Base-by-base conservation (phyloP, 2,113 vertebrate genomes). In the Jaculus jaculus region DNA sequence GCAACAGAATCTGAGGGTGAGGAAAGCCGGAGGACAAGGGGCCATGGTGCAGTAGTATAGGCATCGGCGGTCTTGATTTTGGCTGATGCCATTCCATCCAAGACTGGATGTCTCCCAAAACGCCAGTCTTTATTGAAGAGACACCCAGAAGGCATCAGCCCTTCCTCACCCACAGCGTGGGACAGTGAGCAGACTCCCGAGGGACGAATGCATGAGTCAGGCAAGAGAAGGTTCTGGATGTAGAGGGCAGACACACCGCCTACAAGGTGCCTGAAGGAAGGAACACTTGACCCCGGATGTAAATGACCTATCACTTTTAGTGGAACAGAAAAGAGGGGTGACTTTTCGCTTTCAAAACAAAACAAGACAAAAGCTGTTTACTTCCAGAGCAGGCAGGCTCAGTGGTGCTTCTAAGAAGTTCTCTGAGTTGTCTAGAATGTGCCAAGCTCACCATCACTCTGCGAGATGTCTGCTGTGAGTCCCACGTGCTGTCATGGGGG, bases 271-370 rank as follows among this genome's bases (percentile, higher is more conserved):
- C 34, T 66, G 68, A 71, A 65, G 34, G 39, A 37, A 54, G 39
- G 39, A 37, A 54, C 30, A 23, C 71, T 34, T 26, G 17, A 24
- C 73, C 12, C 32, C 2, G 13, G 12, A 73, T 68, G 10, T 32
- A 2, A 60, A 63, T 0, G 8, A 18, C 18, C 21, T 23, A 20
- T 17, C 28, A 42, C 65, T 77, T 65, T 58, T 28, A 7, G 7
- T 93, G 71, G 42, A 84, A 61, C 79, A 51, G 54, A 42, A 26
- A 20, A 37, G 63, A 28, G 11, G 39, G 34, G 3, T 5, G 1
- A 28, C 32, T 32, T 87, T 81, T 81, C 60, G 54, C 54, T 89
- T 92, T 71, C 51, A 84, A 81, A 61, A n/a, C 80, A 58, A 65
- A 65, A 65, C 63, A 63, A 63, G 23, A 32, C 23, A 68, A 39